Percentiles rank a stretch among this genome's conserved stretches.
These are phyloP conservation scores for Equus przewalskii DNA, from an alignment of 2,113 vertebrate species.

Conservation along the genomic window DNA sequence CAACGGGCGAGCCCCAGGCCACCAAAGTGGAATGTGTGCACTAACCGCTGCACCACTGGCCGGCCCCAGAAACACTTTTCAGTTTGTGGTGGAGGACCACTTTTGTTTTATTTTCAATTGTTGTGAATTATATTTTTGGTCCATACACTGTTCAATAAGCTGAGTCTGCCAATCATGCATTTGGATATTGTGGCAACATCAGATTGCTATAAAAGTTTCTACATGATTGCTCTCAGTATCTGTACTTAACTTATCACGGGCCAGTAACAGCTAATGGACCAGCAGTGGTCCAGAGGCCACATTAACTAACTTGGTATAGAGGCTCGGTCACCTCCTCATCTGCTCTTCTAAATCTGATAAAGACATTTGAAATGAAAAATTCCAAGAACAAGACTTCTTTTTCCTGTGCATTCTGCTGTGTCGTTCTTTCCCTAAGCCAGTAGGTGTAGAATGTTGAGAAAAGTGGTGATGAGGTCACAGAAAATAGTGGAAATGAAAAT, in stretches of 20 bases:
- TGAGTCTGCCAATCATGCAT: neutral
- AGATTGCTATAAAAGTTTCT: neutral
- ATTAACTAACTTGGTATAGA: neutral
- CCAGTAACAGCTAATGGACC: neutral
- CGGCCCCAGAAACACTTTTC: neutral
- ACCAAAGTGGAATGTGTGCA: too few species aligned
- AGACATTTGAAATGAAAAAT: neutral
- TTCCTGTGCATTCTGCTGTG: constrained; percentile 23
- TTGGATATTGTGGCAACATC: neutral
- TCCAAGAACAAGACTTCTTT: constrained; percentile 17
- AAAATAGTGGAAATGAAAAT: constrained; percentile 55
- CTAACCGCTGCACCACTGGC: too few species aligned
- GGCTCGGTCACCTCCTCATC: neutral
- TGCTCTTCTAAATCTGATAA: neutral
- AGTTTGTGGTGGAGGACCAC: neutral
- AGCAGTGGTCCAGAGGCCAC: neutral
- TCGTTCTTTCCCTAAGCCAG: neutral
- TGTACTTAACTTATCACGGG: neutral
- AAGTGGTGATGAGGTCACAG: neutral
- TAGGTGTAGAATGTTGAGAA: neutral
- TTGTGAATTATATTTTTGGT: neutral
- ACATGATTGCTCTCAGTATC: neutral
- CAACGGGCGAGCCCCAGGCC: too few species aligned
- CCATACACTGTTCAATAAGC: neutral
- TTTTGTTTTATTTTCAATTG: neutral